Conservation (phyloP, 2,113 vertebrate genomes). For the Sinocyclocheilus anophthalmus region DNA sequence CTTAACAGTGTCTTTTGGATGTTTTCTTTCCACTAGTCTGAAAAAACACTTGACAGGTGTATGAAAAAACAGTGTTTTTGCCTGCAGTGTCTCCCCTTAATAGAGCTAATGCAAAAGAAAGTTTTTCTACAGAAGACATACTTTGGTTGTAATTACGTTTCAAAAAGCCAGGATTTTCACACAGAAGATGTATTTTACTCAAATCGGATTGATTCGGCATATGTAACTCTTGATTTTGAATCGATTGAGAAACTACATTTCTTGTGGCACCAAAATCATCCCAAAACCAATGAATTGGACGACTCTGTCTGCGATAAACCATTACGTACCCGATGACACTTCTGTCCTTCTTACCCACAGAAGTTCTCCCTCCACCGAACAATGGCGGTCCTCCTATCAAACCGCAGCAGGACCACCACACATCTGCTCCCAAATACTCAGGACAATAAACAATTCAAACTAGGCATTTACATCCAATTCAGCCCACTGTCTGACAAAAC, state of each 20-base stretch:
- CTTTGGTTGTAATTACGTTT: background rate
- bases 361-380: conserved; percentile 68
- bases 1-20: too few species aligned
- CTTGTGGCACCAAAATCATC: background rate
- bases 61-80: too few species aligned
- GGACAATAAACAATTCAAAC: conserved; percentile 82
- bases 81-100: background rate
- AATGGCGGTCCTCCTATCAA: conserved; percentile 73
- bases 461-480: conserved; percentile 73
- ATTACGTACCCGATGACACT: conserved; percentile 71
- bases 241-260: conserved; percentile 22
- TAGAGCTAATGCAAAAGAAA: background rate
- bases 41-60: too few species aligned
- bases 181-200: conserved; percentile 25
- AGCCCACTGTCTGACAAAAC: conserved; percentile 73
- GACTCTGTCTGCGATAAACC: conserved; percentile 61
- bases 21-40: too few species aligned
- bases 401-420: conserved; percentile 69
- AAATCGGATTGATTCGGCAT: conserved; percentile 24
- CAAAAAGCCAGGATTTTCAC: background rate
- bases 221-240: conserved; percentile 40
- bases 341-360: conserved; percentile 65
- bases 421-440: conserved; percentile 71
- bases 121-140: background rate
- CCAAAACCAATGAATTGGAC: conserved; percentile 52